Evolutionary conservation across 1,140 invertebrate genomes (phyloP).

Genomic region (Contarinia nasturtii): DNA sequence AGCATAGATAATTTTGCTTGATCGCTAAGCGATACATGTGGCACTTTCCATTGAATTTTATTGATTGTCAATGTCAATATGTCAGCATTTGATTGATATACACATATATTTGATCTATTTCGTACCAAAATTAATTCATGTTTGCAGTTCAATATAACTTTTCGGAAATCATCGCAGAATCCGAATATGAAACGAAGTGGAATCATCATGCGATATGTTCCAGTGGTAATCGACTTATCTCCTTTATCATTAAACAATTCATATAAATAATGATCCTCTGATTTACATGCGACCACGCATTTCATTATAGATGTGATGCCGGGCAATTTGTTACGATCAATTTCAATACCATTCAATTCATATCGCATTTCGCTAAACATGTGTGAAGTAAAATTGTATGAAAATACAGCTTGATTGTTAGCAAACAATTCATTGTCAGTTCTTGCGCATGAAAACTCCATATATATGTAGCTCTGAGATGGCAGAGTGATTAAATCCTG

Average conservation of each 20-base stretch:
- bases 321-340: slow-evolving; percentile 21
- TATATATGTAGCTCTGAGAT: slow-evolving; percentile 13
- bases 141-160: slow-evolving; percentile 23
- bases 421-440: slow-evolving; percentile 3
- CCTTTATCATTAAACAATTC: too few relatives aligned
- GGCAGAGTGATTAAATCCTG: slow-evolving; percentile 18
- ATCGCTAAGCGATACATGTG: too few relatives aligned
- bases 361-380: slow-evolving; percentile 25
- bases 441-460: slow-evolving; percentile 11
- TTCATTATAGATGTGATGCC: slow-evolving; percentile 23
- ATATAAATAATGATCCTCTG: too few relatives aligned
- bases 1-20: too few relatives aligned
- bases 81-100: too few relatives aligned
- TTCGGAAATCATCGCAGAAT: slow-evolving; percentile 25
- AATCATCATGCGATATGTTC: slow-evolving; percentile 6
- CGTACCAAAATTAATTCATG: slow-evolving; percentile 25
- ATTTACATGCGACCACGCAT: neutral
- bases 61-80: too few relatives aligned
- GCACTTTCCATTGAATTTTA: too few relatives aligned
- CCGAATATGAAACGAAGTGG: slow-evolving; percentile 20
- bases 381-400: slow-evolving; percentile 20
- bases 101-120: slow-evolving; percentile 10
- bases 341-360: slow-evolving; percentile 22
- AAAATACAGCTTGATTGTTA: slow-evolving; percentile 5
- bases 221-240: too few relatives aligned